Evolutionary conservation across 2,113 vertebrate species (phyloP), one percentile per base, ranked within the genome.

Genomic region (Sinocyclocheilus maitianheensis): DNA sequence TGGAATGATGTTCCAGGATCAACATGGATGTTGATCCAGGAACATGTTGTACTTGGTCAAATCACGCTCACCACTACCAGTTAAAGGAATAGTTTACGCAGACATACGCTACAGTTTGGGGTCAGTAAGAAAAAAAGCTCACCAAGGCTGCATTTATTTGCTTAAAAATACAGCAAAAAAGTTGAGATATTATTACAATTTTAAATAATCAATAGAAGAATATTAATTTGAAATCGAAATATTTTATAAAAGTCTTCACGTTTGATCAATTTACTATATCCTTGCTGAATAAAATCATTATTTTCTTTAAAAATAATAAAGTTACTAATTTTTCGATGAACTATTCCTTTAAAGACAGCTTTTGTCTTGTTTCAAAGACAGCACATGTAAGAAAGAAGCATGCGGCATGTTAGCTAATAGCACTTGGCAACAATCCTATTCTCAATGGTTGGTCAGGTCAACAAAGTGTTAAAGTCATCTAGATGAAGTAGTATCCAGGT

Each of bases 401-500:
- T 77, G 26, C 16, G 30, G 51, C 48, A 77, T 0, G 51, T 77
- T 53, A 34, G 26, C 76, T 77, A 55, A 77, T 67, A 16, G 60
- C 37, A 48, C 58, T 26, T 81, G 40, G 43, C 22, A 67, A 16
- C 18, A 8, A 81, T 67, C 79, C n/a, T 24, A 24, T 26, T 81
- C 60, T 67, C 79, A 81, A 37, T 26, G 79, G 79, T 46, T 67
- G 79, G 60, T 65, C 79, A 81, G 79, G 79, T 65, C 79, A 81
- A 81, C 79, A 81, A 81, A 81, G n/a, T 30, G 79, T 81, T 81
- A 81, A 81, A 51, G 40, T 67, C 62, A 81, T 48, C n/a, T 48
- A 10, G 78, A 81, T 65, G 60, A 67, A 67, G 37, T 4, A 62
- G 22, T 60, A 46, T 81, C 37, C 58, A 81, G 60, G 14, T 81